Percentiles rank a stretch among this genome's conserved stretches.
Conservation (phyloP, 2,888 invertebrate genomes). For the Leptodirus hochenwartii region DNA sequence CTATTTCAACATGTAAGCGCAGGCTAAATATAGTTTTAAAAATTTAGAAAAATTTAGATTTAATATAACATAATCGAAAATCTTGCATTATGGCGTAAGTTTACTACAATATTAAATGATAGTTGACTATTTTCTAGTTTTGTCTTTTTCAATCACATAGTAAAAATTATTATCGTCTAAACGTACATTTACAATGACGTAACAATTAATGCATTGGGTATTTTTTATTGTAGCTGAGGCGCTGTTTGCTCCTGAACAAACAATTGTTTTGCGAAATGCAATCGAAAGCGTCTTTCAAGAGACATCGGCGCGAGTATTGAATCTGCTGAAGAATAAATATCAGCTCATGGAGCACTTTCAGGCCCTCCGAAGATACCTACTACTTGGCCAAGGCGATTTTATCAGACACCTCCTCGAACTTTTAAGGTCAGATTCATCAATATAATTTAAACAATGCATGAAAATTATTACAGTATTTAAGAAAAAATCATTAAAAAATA, state of each 20-base stretch:
- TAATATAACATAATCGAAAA: too few species aligned
- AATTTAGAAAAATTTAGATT: too few species aligned
- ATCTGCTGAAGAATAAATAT: conserved; percentile 73
- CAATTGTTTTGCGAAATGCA: conserved; percentile 59
- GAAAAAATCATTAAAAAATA: neutral
- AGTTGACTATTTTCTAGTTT: too few species aligned
- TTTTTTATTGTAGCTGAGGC: conserved; percentile 35
- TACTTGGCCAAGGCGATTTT: conserved; percentile 93
- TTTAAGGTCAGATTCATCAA: conserved; percentile 47
- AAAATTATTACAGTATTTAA: conserved; percentile 4
- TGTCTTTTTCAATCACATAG: too few species aligned
- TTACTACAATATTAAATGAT: too few species aligned
- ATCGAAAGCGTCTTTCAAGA: conserved; percentile 73
- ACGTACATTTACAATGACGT: too few species aligned
- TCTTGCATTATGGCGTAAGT: too few species aligned
- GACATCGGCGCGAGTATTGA: conserved; percentile 70
- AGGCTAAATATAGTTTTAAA: too few species aligned
- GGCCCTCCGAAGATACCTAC: conserved; percentile 74
- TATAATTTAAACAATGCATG: neutral
- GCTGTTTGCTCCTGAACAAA: conserved; percentile 48
- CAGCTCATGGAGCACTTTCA: conserved; percentile 79
- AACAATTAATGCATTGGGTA: neutral
- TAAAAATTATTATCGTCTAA: too few species aligned
- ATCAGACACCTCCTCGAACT: conserved; percentile 85
- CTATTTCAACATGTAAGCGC: too few species aligned